Evolutionary conservation across 1,140 invertebrate species (phyloP).

Genomic region (Drosophila lacteicornis): DNA sequence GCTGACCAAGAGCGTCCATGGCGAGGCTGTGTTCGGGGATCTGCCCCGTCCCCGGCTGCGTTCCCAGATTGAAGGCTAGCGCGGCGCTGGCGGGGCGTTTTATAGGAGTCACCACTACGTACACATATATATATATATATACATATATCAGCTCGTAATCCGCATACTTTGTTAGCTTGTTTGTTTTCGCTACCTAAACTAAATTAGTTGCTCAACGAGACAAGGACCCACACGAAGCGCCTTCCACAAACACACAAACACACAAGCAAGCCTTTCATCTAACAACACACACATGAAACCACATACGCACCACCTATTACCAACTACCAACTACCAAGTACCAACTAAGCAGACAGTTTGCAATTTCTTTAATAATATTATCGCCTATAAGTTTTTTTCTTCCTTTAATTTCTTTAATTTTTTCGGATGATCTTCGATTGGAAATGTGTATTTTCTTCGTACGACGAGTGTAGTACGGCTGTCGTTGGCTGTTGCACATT

Average conservation of each 20-base stretch:
- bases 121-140: conserved; percentile 55
- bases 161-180: conserved; percentile 40
- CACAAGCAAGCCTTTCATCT: conserved; percentile 21
- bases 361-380: conserved; percentile 56
- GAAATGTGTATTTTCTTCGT: conserved; percentile 74
- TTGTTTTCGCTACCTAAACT: conserved; percentile 66
- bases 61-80: conserved; percentile 89
- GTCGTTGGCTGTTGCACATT: conserved; percentile 61
- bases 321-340: conserved; percentile 40
- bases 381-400: conserved; percentile 39
- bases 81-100: conserved; percentile 4
- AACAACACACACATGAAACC: conserved; percentile 13
- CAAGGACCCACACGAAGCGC: conserved; percentile 44
- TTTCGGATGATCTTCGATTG: conserved; percentile 75
- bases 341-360: conserved; percentile 56
- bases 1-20: conserved; percentile 93
- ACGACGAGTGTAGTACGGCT: conserved; percentile 66
- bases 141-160: conserved; percentile 61
- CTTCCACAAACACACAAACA: conserved; percentile 36
- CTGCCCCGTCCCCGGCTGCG: conserved; percentile 92
- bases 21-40: conserved; percentile 93
- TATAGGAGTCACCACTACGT: conserved; percentile 56
- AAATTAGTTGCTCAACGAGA: conserved; percentile 77
- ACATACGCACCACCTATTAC: conserved; percentile 36
- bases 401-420: conserved; percentile 24